Evolutionary conservation across 2,888 invertebrate species (phyloP).

Genomic region (Volucella inflata): DNA sequence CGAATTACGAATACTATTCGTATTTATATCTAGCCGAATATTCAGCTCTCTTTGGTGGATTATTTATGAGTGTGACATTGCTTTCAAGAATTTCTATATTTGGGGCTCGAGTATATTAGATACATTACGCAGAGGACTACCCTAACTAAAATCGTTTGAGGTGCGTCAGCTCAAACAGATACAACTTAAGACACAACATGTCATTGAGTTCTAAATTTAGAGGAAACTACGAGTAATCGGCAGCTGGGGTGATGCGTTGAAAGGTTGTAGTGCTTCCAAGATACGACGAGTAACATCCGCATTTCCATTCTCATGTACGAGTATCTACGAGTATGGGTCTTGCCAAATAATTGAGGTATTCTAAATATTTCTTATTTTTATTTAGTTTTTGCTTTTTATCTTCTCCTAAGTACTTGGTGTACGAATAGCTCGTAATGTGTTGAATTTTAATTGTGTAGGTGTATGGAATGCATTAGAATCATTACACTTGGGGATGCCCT

Average conservation of each 20-base stretch:
- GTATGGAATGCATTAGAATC: constrained; percentile 51
- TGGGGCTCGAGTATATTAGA: constrained; percentile 4
- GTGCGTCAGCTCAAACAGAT: constrained; percentile 38
- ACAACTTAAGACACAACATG: constrained; percentile 4
- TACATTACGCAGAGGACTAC: constrained; percentile 59
- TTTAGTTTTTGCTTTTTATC: not conserved
- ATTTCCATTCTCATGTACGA: not conserved
- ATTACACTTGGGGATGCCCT: constrained; percentile 45
- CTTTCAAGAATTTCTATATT: constrained; percentile 23
- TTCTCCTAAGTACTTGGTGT: constrained; percentile 18
- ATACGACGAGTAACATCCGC: too few relatives aligned
- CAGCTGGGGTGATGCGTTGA: constrained; percentile 63
- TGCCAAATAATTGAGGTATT: constrained; percentile 73
- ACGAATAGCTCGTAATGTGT: constrained; percentile 1
- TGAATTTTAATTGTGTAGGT: constrained; percentile 67
- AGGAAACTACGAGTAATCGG: constrained; percentile 59
- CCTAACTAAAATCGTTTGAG: constrained; percentile 70
- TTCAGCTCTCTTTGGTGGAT: constrained; percentile 49
- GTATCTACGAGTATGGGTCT: constrained; percentile 24
- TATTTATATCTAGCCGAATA: constrained; percentile 18
- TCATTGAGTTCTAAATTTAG: constrained; percentile 55
- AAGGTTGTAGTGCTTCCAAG: constrained; percentile 16
- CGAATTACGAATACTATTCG: constrained; percentile 1
- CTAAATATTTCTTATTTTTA: constrained; percentile 26
- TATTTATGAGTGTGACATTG: constrained; percentile 65